Evolutionary conservation across 2,113 vertebrate species (phyloP).

Genomic region (Meles meles): DNA sequence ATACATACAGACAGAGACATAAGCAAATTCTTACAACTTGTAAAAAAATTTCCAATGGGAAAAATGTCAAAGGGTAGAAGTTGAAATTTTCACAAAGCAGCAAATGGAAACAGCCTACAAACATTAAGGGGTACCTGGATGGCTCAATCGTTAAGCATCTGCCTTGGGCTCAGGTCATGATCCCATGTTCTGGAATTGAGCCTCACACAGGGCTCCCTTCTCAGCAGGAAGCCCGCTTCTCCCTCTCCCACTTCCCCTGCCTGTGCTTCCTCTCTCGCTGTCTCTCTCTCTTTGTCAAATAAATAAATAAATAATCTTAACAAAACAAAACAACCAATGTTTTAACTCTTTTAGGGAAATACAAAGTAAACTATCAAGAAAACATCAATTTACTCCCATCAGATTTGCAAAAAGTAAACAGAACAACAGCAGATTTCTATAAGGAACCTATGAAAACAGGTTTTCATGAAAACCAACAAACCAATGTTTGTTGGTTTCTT

Average conservation of each 20-base stretch:
- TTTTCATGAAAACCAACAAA: no score
- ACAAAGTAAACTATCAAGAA: neutral
- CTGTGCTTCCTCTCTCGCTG: no score
- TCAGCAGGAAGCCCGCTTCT: no score
- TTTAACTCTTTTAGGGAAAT: neutral
- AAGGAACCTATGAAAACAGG: neutral
- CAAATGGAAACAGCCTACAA: neutral
- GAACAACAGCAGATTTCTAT: neutral
- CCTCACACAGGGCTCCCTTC: no score
- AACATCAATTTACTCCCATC: neutral
- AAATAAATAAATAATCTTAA: no score
- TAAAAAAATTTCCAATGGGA: neutral
- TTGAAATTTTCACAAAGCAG: neutral
- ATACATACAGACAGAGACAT: neutral
- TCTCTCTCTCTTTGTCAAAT: no score
- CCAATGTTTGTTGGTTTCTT: neutral
- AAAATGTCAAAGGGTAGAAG: neutral
- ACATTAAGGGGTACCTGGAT: neutral
- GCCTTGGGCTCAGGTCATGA: no score
- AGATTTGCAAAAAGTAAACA: neutral
- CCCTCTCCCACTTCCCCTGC: no score
- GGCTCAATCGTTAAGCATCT: no score
- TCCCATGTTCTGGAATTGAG: no score
- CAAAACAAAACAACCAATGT: neutral
- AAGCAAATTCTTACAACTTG: neutral